Evolutionary conservation across 2,888 invertebrate species (phyloP), one percentile per base, ranked within the genome.

Genomic region (Agriotes lineatus): DNA sequence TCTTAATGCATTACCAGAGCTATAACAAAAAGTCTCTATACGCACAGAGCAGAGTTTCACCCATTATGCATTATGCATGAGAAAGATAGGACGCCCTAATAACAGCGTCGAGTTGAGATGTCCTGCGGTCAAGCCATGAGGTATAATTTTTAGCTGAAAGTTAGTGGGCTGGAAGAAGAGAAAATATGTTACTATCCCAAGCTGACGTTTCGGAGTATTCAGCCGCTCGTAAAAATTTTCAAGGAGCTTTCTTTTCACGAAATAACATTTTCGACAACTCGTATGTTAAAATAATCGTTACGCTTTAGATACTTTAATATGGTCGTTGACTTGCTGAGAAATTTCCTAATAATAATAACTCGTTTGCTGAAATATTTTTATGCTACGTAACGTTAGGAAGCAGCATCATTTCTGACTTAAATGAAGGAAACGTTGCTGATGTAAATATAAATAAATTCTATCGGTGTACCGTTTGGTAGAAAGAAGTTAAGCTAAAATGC

Each of bases 121-220:
- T 79, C 79, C 81, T 77, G 76, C 79, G 81, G 81, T 80, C 81
- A 81, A 79, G 78, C 76, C 78, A 76, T 72, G 77, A 78, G 78
- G 80, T 81, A 82, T 82, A 81, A 82, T 82, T 82, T 82, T 82
- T 81, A 79, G 81, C 79, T 78, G 76, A 75, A 80, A 79, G 75
- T 78, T 80, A 81, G 80, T 81, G 80, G 80, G 76, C 79, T 77
- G 82, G 82, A 83, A 82, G 80, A 80, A 78, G 78, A 81, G 76
- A 75, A 80, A 83, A 83, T 83, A 82, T 82, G 82, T 81, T 81
- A 78, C 77, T 78, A 77, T 79, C 79, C 77, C 77, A 71, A 75
- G 75, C 74, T 77, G 81, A 80, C 61, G 25, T 61, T 61, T 61
- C 48, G 39, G 50, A 52, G 37, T 35, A 52, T 39, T 12, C 52